phyloP scores from a whole-genome alignment of 2,888 invertebrate species.

The Coelopa pilipes region DNA sequence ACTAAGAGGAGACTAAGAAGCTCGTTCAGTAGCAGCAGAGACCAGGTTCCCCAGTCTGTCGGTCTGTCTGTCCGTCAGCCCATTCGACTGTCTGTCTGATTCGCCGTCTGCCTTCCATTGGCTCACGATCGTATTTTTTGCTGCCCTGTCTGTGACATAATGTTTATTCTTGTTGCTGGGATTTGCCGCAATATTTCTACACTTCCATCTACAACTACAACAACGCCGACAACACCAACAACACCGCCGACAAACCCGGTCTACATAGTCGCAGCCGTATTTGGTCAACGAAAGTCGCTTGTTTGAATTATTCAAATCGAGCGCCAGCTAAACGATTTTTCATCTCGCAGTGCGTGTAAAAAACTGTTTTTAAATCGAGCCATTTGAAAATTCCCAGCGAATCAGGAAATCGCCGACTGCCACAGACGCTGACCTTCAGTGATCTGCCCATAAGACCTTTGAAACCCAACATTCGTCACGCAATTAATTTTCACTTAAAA shows the following conservation, averaged over 20 bases:
- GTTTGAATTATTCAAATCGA: conserved; percentile 4
- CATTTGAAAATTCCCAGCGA: no score
- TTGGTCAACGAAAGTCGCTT: background rate
- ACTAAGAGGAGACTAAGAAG: background rate
- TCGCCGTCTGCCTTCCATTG: background rate
- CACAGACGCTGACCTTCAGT: no score
- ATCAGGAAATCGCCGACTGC: no score
- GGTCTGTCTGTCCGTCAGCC: no score
- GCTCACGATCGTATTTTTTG: background rate
- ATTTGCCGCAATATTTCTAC: conserved; percentile 4
- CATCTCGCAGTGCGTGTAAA: background rate
- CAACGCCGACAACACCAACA: no score
- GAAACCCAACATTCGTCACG: background rate
- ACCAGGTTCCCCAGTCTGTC: background rate
- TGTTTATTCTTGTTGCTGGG: conserved; percentile 10
- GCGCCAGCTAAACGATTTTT: background rate
- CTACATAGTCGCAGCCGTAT: background rate
- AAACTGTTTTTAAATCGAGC: background rate
- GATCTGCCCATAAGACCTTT: no score
- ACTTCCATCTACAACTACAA: background rate
- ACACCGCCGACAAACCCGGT: background rate
- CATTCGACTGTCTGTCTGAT: background rate
- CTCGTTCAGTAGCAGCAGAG: background rate
- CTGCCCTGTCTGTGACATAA: conserved; percentile 10
- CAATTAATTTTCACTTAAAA: background rate